Evolutionary conservation across 2,113 vertebrate genomes (phyloP).

Genomic region (Raja brachyura): DNA sequence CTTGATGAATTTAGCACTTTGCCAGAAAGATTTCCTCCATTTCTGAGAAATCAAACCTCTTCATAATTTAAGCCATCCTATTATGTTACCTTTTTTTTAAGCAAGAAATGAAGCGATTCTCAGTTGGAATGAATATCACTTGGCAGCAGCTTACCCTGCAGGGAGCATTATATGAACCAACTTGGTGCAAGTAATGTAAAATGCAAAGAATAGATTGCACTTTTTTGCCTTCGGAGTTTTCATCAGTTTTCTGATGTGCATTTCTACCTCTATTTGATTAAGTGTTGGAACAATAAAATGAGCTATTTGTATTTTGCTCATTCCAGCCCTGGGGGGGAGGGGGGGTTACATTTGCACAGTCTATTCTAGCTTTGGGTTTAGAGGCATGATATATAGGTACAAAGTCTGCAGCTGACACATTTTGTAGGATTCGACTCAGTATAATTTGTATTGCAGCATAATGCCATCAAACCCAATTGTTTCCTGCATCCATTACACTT

Average conservation of each 20-base stretch:
- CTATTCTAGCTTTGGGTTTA: neutral
- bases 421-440: slow-evolving; percentile 18
- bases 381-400: neutral
- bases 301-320: neutral
- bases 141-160: neutral
- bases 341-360: neutral
- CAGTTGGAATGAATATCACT: neutral
- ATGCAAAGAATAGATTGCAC: neutral
- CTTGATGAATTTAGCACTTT: neutral
- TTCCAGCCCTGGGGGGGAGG: neutral
- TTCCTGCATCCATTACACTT: neutral
- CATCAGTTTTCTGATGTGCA: neutral
- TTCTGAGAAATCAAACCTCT: neutral
- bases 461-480: neutral
- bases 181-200: neutral
- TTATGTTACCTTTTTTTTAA: neutral
- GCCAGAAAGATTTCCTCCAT: neutral
- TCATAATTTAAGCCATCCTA: neutral
- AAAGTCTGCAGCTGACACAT: neutral
- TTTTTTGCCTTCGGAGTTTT: neutral
- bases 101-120: neutral
- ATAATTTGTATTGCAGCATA: slow-evolving; percentile 20
- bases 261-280: neutral
- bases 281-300: slow-evolving; percentile 1
- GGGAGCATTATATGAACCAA: slow-evolving; percentile 10